Evolutionary conservation across 2,797 vertebrate genomes (phyloP).

Genomic region (Lacerta agilis): DNA sequence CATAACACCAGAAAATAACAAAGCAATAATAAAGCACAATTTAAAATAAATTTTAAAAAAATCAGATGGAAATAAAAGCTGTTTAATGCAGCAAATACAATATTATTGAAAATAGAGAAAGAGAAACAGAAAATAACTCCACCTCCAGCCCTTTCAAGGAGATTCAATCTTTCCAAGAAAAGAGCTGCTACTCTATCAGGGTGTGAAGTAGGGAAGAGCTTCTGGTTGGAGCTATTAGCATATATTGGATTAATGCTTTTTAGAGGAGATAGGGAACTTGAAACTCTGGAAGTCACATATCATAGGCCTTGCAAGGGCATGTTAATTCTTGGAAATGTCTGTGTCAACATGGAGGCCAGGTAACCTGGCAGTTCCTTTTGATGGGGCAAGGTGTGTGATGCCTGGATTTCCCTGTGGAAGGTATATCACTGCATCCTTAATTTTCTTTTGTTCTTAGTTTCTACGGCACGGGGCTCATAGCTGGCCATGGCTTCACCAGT

Average conservation of each 20-base stretch:
- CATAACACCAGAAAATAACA: no score
- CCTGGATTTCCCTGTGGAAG: no score
- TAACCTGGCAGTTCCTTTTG: not conserved
- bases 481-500: conserved; percentile 96
- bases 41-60: no score
- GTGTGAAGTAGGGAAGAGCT: not conserved
- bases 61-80: not conserved
- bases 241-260: not conserved
- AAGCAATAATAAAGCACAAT: not conserved
- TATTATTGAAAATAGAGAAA: no score
- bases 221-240: not conserved
- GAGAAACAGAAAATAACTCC: not conserved
- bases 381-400: not conserved
- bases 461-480: conserved; percentile 95
- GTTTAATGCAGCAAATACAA: not conserved
- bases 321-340: not conserved
- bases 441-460: conserved; percentile 79
- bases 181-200: not conserved
- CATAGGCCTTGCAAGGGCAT: no score
- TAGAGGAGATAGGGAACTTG: not conserved
- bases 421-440: rapidly evolving
- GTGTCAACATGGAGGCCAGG: no score
- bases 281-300: not conserved
- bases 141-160: no score
- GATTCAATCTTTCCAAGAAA: not conserved